Evolutionary conservation across 2,888 invertebrate species (phyloP).

Genomic region (Axea sp.): DNA sequence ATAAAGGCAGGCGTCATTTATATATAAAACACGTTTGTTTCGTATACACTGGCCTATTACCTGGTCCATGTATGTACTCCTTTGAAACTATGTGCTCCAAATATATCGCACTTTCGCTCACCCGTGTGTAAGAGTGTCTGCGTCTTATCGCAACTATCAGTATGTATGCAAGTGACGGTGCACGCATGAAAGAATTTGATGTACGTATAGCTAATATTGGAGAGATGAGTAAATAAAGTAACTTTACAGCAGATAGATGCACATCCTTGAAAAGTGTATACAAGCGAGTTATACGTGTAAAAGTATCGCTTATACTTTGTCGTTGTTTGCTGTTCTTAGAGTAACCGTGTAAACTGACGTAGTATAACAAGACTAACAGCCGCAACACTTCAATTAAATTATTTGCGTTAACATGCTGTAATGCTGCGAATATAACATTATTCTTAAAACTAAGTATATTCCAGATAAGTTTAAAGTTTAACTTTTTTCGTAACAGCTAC

Average conservation of each 20-base stretch:
- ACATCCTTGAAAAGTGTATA: conserved; percentile 8
- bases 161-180: conserved; percentile 25
- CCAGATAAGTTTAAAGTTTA: too few species aligned
- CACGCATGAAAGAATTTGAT: conserved; percentile 41
- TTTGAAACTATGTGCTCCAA: conserved; percentile 42
- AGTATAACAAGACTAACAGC: not conserved
- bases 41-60: conserved; percentile 47
- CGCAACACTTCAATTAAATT: conserved; percentile 19
- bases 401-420: too few species aligned
- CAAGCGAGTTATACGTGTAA: conserved; percentile 25
- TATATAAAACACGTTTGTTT: conserved; percentile 57
- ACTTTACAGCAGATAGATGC: conserved; percentile 6
- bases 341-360: not conserved
- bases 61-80: conserved; percentile 34
- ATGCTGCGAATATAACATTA: not conserved
- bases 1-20: conserved; percentile 50
- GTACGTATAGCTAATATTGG: conserved; percentile 34
- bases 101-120: conserved; percentile 32
- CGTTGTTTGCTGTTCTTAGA: conserved; percentile 1
- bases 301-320: conserved; percentile 24
- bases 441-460: not conserved
- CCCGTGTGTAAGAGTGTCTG: conserved; percentile 3
- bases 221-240: conserved; percentile 39
- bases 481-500: too few species aligned
- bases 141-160: conserved; percentile 31